Conservation (phyloP, 2,888 invertebrate species). For the Bellardia bayeri region DNA sequence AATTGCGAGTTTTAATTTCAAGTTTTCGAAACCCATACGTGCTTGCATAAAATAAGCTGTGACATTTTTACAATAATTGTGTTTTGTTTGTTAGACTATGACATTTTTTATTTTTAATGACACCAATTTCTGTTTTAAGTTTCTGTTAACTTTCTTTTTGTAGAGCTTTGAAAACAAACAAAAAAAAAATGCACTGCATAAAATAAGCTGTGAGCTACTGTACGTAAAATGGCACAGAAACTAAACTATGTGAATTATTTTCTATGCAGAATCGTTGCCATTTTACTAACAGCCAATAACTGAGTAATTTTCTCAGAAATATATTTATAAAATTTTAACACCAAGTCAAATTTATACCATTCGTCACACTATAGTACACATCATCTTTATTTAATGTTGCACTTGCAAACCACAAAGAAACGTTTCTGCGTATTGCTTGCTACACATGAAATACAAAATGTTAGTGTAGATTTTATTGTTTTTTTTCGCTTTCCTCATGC, state of each 20-base stretch:
- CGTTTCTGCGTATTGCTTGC: neutral
- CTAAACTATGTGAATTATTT: neutral
- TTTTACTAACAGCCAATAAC: neutral
- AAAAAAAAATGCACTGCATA: too few species aligned
- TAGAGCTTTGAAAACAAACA: too few species aligned
- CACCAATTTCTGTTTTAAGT: too few species aligned
- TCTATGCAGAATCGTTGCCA: too few species aligned
- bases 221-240: neutral
- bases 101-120: too few species aligned
- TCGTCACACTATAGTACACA: constrained; percentile 37
- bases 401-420: constrained; percentile 30
- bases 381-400: constrained; percentile 17
- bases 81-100: too few species aligned
- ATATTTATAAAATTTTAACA: neutral
- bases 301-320: neutral
- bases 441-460: constrained; percentile 4
- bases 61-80: too few species aligned
- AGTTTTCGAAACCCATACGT: too few species aligned
- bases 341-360: neutral
- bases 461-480: constrained; percentile 16
- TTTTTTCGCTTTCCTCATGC: constrained; percentile 27
- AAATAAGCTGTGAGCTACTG: too few species aligned
- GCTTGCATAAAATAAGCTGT: too few species aligned
- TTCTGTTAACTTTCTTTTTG: too few species aligned
- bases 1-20: too few species aligned